Evolutionary conservation across 2,888 invertebrate genomes (phyloP), one percentile per base, ranked within the genome.

Genomic region (Anthrax anthrax): DNA sequence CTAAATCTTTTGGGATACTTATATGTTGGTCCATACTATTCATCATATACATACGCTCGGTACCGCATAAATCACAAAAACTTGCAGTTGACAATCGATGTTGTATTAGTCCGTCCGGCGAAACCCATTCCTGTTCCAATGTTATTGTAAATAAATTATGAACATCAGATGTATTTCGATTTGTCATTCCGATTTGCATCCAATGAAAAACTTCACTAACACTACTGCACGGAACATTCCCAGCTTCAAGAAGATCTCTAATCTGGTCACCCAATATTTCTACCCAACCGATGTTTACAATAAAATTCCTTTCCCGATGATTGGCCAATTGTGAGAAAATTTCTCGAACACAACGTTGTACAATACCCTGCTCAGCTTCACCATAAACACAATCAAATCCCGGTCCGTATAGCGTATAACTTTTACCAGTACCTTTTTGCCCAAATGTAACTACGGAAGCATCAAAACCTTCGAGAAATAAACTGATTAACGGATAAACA

Each of bases 141-240:
- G 81, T 81, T 1, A 84, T 71, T 3, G 82, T 83, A 53, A 84
- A 82, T 1, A 84, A 72, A 8, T 78, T 78, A 55, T 84, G 83
- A 0, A 59, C 42, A 36, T 74, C 73, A 43, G 63, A 62, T n/a
- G 73, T 73, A 27, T 68, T 69, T 56, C 77, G 72, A 50, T 78
- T 72, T 3, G 65, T 65, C 69, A 81, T 73, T 1, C 83, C 84
- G 46, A 80, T 56, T 56, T 81, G 79, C 43, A 84, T 65, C 60
- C 81, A 77, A 55, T 80, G 79, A 54, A 82, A 81, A 27, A 80
- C 80, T 58, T 83, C 81, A 44, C 76, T 74, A n/a, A 82, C 68
- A 48, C 67, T 72, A 42, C 62, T 61, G 53, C 78, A 77, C 67
- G 80, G 69, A 51, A 79, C 67, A 72, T 77, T 72, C 4, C 68